Percentiles rank a stretch among this genome's conserved stretches.
Conservation (phyloP, 2,113 vertebrate species). For the Larimichthys polyactis region DNA sequence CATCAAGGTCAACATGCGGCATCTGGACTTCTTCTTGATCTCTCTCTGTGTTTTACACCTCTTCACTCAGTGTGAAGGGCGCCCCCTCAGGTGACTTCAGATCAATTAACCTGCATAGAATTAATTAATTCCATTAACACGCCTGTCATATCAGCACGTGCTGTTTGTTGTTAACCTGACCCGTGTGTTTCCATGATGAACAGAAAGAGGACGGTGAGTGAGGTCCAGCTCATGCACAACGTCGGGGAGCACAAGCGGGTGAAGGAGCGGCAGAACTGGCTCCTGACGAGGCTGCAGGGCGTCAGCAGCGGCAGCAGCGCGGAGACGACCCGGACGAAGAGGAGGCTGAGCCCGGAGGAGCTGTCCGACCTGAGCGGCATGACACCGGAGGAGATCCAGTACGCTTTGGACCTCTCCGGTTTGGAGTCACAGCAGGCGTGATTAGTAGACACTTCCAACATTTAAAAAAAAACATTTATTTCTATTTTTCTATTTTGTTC, state of each 20-base stretch:
- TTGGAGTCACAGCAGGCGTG: constrained; percentile 62
- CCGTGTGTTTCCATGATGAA: neutral
- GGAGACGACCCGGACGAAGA: constrained; percentile 37
- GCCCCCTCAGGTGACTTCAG: constrained; percentile 84
- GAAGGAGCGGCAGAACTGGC: constrained; percentile 90
- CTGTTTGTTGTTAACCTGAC: too few relatives aligned
- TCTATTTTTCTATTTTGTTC: neutral
- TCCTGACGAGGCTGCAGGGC: constrained; percentile 88
- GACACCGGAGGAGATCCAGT: constrained; percentile 67
- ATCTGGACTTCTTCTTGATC: constrained; percentile 73
- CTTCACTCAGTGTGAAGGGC: constrained; percentile 82
- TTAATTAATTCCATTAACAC: too few relatives aligned
- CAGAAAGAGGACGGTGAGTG: constrained; percentile 92
- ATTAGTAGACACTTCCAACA: constrained; percentile 45
- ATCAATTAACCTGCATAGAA: neutral
- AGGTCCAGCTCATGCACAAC: constrained; percentile 96
- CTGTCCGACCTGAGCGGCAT: constrained; percentile 67
- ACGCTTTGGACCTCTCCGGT: constrained; percentile 36
- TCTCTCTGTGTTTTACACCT: constrained; percentile 84
- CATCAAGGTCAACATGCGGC: constrained; percentile 77
- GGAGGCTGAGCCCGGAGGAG: constrained; percentile 72
- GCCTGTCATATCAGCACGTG: too few relatives aligned
- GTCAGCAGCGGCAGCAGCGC: constrained; percentile 67
- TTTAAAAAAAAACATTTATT: neutral
- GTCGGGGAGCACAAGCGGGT: constrained; percentile 86